Conservation (phyloP, 2,113 vertebrate genomes). For the Cranoglanis bouderius region DNA sequence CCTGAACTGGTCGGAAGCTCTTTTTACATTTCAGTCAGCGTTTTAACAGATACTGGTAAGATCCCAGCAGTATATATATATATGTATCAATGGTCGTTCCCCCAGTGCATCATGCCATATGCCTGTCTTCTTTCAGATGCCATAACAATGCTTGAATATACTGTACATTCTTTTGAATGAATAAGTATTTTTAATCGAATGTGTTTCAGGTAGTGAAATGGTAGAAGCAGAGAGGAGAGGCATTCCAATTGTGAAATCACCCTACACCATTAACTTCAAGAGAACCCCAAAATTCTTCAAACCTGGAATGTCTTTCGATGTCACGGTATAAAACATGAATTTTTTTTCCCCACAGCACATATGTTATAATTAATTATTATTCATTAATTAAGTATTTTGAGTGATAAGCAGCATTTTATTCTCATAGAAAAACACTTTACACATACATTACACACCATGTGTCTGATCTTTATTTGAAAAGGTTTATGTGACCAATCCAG, state of each 20-base stretch:
- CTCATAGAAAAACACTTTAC: neutral
- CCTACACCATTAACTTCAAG: conserved; percentile 80
- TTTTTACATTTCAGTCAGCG: conserved; percentile 58
- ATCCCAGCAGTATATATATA: too few species aligned
- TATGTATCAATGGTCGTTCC: neutral
- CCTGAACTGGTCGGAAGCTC: conserved; percentile 24
- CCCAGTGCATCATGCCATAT: neutral
- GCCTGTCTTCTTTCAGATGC: neutral
- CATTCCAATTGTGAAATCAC: conserved; percentile 78
- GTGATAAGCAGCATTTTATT: neutral
- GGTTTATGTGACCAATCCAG: conserved; percentile 71
- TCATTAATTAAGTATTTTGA: neutral
- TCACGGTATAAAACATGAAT: conserved; percentile 66
- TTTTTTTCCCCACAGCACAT: neutral
- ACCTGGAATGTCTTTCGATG: conserved; percentile 79
- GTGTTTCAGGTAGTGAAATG: conserved; percentile 78
- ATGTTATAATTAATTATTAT: neutral
- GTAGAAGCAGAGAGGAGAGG: conserved; percentile 69
- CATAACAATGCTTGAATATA: too few species aligned
- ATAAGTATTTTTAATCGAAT: too few species aligned
- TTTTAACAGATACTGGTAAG: conserved; percentile 75
- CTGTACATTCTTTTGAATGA: too few species aligned
- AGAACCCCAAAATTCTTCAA: conserved; percentile 81
- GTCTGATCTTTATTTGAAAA: conserved; percentile 28
- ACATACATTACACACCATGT: neutral